These are phyloP conservation scores for Centropus unirufus DNA, from an alignment of 2,113 vertebrate species.

Conservation along the genomic window DNA sequence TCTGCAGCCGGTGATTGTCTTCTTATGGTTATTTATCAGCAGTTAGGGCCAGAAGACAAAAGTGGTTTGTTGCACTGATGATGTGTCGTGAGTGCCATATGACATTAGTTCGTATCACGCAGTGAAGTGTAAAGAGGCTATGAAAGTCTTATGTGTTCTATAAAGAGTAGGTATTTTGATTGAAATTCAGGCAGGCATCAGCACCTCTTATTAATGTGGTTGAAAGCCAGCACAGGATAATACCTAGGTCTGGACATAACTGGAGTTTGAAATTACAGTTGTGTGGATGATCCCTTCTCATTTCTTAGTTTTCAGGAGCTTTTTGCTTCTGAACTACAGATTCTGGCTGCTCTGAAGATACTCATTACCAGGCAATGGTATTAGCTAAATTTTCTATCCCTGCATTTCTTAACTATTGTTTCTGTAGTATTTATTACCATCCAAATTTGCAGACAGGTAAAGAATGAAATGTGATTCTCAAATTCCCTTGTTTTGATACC, in stretches of 20 bases:
- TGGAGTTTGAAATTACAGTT: background rate
- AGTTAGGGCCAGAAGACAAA: background rate
- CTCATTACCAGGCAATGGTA: background rate
- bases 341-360: background rate
- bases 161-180: background rate
- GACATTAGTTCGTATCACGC: background rate
- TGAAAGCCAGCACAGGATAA: background rate
- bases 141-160: background rate
- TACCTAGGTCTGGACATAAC: accelerated
- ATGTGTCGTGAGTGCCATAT: background rate
- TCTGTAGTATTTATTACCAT: background rate
- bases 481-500: background rate
- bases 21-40: background rate
- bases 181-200: background rate
- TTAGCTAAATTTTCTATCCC: background rate
- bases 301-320: background rate
- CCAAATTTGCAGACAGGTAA: background rate
- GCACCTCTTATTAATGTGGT: background rate
- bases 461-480: background rate
- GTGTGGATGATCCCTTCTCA: background rate
- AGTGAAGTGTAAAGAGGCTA: background rate
- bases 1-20: background rate
- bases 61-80: background rate
- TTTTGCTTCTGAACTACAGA: background rate
- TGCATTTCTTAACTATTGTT: background rate